Conservation (phyloP, 2,888 invertebrate genomes). For the Tryphoninae sp. region DNA sequence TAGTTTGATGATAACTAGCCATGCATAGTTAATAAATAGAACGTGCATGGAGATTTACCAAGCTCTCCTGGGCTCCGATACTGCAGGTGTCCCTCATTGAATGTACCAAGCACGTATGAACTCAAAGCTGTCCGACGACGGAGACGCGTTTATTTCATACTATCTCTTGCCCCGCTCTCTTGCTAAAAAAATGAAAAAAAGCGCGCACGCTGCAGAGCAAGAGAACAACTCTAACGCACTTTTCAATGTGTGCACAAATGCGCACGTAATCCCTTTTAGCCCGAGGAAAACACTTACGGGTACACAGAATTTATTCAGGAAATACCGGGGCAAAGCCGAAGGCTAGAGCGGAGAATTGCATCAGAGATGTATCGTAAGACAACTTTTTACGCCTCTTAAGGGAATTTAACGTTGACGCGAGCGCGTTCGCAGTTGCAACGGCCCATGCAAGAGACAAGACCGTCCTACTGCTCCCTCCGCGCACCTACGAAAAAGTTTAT, state of each 20-base stretch:
- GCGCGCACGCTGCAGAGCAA: background rate
- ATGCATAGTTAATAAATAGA: constrained; percentile 47
- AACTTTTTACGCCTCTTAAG: constrained; percentile 78
- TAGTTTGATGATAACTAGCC: background rate
- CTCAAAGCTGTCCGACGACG: background rate
- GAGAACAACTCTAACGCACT: background rate
- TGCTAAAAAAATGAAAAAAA: constrained; percentile 29
- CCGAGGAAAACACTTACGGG: constrained; percentile 64
- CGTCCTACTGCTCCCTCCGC: constrained; percentile 61
- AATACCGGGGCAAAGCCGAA: constrained; percentile 75
- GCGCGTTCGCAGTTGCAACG: constrained; percentile 58
- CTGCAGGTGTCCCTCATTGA: constrained; percentile 35
- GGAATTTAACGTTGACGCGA: constrained; percentile 75
- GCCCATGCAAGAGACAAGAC: constrained; percentile 60
- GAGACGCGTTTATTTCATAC: constrained; percentile 4
- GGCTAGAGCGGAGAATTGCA: constrained; percentile 68
- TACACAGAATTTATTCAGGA: constrained; percentile 76
- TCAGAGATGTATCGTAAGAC: constrained; percentile 69
- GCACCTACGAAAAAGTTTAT: constrained; percentile 76
- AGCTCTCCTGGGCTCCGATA: background rate
- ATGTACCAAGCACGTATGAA: constrained; percentile 45
- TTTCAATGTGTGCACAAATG: background rate
- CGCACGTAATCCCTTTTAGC: constrained; percentile 52
- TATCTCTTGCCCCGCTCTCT: background rate
- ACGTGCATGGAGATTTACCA: background rate